These are phyloP conservation scores for Bovichtus variegatus DNA, from an alignment of 2,797 vertebrate genomes.

Conservation along the genomic window DNA sequence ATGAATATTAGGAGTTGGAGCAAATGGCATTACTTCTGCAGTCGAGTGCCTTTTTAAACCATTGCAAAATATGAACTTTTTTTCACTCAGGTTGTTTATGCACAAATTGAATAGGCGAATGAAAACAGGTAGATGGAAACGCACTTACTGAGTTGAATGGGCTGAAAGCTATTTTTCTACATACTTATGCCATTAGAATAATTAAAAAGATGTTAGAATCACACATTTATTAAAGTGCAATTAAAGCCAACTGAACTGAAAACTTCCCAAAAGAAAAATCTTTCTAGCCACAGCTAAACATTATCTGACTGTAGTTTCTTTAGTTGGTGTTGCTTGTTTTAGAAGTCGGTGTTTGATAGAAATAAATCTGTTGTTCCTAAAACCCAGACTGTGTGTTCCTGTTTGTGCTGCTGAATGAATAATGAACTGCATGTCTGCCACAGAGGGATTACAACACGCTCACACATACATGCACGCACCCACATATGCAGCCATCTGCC, in stretches of 20 bases:
- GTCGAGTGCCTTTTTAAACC: background rate
- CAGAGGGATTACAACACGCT: constrained; percentile 40
- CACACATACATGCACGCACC: background rate
- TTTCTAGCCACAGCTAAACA: background rate
- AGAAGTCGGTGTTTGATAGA: background rate
- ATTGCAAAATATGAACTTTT: too few relatives aligned
- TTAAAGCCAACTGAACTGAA: too few relatives aligned
- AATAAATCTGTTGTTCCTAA: background rate
- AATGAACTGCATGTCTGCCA: constrained; percentile 31
- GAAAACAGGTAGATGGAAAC: too few relatives aligned
- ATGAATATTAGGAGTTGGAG: background rate
- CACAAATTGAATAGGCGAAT: too few relatives aligned
- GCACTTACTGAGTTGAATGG: too few relatives aligned
- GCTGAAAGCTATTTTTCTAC: too few relatives aligned
- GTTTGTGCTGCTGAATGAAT: constrained; percentile 34
- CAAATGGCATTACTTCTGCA: background rate
- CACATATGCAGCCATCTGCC: constrained; percentile 35
- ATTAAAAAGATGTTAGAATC: too few relatives aligned
- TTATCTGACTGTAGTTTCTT: background rate
- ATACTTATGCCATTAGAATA: too few relatives aligned
- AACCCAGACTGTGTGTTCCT: constrained; percentile 15
- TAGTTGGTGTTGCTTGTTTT: background rate
- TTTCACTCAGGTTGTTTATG: too few relatives aligned
- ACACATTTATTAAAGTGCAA: too few relatives aligned
- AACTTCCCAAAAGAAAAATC: too few relatives aligned